Evolutionary conservation across 35 echinoderm and acorn worm species (phyloP), one percentile per base, ranked within the genome.

Genomic region (Lytechinus variegatus): DNA sequence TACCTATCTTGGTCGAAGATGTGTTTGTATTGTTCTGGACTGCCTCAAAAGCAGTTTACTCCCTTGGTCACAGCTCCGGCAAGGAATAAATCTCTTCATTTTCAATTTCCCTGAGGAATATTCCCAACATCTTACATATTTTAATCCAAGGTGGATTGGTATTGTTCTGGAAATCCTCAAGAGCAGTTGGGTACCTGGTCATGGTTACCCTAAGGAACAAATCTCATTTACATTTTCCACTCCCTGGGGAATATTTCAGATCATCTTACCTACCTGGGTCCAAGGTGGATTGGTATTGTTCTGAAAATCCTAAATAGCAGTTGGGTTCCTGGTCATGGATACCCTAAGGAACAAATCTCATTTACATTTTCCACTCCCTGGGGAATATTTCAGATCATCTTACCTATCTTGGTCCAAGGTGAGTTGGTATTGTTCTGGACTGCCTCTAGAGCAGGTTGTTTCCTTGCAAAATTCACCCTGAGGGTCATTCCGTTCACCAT

Each of bases 351-450:
- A 56, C 53, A 93, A 44, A 44, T 44, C 33, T 44, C 33, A 44
- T 44, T 44, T 44, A 44, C 33, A 44, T 44, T 44, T 44, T 44
- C 33, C 33, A 44, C 33, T 44, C 33, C 33, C 33, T 44, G 33
- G 2, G 33, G 33, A 44, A 44, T 44, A 44, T 44, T 44, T 79
- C 21, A 8, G 1, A 24, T 24, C 21, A 24, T 54, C 92, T 93
- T 4, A 93, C 92, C 92, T 55, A 93, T 33, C 53, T 93, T 93
- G n/a, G 92, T 93, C 92, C 92, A 93, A 10, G 92, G 92, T n/a
- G 92, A 93, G 92, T 93, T 93, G 92, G 54, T 55, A n/a, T 93
- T 93, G 52, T 93, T 93, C 92, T 93, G 92, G 54, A 93, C 92
- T 33, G 92, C 92, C 28, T 93, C 92, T 57, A 93, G 54, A 27